Evolutionary conservation across 2,113 vertebrate species (phyloP).

Genomic region (Genyomyrus donnyi): DNA sequence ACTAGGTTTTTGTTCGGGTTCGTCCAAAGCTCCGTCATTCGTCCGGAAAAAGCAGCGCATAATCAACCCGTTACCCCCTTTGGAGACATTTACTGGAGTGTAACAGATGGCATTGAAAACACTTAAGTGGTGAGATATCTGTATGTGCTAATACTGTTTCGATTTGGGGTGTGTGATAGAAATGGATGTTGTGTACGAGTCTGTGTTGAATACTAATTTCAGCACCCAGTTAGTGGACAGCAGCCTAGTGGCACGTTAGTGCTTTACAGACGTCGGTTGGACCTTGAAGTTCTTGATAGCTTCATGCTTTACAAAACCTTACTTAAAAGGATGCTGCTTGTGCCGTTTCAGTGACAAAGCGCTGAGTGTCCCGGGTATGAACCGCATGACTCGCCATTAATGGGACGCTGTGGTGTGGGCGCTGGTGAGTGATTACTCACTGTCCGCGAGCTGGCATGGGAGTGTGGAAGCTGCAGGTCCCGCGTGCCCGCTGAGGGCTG

Average conservation of each 20-base stretch:
- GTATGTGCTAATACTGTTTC: background rate
- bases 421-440: background rate
- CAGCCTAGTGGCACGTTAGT: background rate
- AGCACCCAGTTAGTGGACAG: background rate
- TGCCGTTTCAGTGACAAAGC: background rate
- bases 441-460: background rate
- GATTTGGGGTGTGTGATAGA: background rate
- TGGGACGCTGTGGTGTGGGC: background rate
- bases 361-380: background rate
- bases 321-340: background rate
- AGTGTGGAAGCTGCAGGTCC: background rate
- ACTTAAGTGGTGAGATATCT: slow-evolving; percentile 13
- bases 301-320: background rate
- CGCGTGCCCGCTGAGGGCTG: background rate
- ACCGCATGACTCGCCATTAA: background rate
- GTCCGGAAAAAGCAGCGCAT: background rate
- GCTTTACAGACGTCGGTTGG: background rate
- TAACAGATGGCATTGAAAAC: slow-evolving; percentile 12
- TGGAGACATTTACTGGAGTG: background rate
- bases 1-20: background rate
- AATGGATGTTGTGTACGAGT: background rate
- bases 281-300: background rate
- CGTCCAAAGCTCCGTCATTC: background rate
- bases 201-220: background rate
- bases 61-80: background rate